phyloP scores from a whole-genome alignment of 2,113 vertebrate genomes.

The Fulmarus glacialis region DNA sequence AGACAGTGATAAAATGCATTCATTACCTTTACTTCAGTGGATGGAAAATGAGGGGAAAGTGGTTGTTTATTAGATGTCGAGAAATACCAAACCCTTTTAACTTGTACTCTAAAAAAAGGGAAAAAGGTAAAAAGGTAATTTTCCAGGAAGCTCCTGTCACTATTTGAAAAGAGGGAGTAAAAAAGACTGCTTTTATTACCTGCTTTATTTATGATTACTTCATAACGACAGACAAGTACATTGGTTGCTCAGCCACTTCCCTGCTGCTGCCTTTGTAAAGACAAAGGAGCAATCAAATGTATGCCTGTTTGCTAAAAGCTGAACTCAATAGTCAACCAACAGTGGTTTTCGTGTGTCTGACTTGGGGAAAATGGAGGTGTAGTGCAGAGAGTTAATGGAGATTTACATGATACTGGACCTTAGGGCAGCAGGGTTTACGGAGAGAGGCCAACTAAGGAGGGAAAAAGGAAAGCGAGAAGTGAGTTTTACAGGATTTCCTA shows the following conservation, averaged over 20 bases:
- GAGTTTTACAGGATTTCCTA: background rate
- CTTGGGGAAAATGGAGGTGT: background rate
- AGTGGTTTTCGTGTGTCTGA: background rate
- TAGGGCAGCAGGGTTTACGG: background rate
- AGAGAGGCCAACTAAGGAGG: background rate
- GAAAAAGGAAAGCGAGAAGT: background rate
- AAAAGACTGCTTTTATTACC: constrained; percentile 64
- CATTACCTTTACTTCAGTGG: constrained; percentile 54
- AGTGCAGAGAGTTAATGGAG: background rate
- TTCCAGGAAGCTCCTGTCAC: constrained; percentile 70
- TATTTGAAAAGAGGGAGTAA: constrained; percentile 46
- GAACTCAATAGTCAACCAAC: background rate
- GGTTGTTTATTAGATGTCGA: constrained; percentile 64
- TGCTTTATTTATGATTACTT: constrained; percentile 72
- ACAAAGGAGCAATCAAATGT: constrained; percentile 21
- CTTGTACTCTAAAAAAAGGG: constrained; percentile 39
- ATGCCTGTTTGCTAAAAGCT: background rate
- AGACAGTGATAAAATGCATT: constrained; percentile 66
- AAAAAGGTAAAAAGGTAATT: constrained; percentile 71
- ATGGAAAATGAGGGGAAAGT: constrained; percentile 67
- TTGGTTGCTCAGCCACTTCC: constrained; percentile 22
- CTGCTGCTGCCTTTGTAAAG: constrained; percentile 7
- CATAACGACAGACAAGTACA: constrained; percentile 49
- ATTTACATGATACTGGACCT: background rate
- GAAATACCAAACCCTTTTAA: constrained; percentile 73